Percentiles rank a stretch among this genome's conserved stretches.
These are phyloP conservation scores for Zygogramma bicolorata DNA, from an alignment of 2,888 invertebrate species.

Conservation along the genomic window DNA sequence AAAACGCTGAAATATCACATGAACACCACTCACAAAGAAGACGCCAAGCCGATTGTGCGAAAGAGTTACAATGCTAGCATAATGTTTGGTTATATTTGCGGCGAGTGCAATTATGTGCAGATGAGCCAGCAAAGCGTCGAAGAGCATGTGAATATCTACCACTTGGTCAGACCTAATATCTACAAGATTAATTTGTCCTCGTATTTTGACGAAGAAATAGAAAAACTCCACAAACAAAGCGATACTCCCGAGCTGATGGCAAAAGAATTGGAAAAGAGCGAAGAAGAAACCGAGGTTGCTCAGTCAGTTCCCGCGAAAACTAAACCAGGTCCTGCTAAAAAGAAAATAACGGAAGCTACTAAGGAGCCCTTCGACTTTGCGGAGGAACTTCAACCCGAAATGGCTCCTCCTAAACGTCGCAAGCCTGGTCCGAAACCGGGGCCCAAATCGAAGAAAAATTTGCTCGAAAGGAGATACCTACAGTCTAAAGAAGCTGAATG, in stretches of 20 bases:
- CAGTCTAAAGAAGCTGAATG: slow-evolving; percentile 12
- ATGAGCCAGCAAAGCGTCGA: slow-evolving; percentile 72
- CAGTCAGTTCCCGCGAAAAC: not conserved
- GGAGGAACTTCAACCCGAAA: not conserved
- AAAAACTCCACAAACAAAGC: slow-evolving; percentile 2
- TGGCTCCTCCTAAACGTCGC: slow-evolving; percentile 36
- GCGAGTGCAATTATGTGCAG: slow-evolving; percentile 81
- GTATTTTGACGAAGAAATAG: slow-evolving; percentile 38
- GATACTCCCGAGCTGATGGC: not conserved
- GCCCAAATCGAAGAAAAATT: slow-evolving; percentile 36
- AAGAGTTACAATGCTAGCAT: slow-evolving; percentile 37
- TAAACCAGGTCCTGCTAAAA: slow-evolving; percentile 4
- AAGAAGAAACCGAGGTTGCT: not conserved
- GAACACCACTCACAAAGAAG: slow-evolving; percentile 48
- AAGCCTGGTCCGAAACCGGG: slow-evolving; percentile 41
- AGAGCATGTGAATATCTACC: slow-evolving; percentile 73
- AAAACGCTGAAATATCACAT: slow-evolving; percentile 57
- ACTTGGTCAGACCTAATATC: slow-evolving; percentile 67
- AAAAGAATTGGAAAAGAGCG: not conserved
- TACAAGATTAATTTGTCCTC: slow-evolving; percentile 61
- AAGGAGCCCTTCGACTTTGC: not conserved
- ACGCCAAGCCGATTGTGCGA: slow-evolving; percentile 37
- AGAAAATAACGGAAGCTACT: not conserved
- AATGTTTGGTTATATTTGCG: slow-evolving; percentile 72
- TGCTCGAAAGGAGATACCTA: not conserved